phyloP scores from a whole-genome alignment of 2,113 vertebrate species.

The Gallinago paraguaiae region DNA sequence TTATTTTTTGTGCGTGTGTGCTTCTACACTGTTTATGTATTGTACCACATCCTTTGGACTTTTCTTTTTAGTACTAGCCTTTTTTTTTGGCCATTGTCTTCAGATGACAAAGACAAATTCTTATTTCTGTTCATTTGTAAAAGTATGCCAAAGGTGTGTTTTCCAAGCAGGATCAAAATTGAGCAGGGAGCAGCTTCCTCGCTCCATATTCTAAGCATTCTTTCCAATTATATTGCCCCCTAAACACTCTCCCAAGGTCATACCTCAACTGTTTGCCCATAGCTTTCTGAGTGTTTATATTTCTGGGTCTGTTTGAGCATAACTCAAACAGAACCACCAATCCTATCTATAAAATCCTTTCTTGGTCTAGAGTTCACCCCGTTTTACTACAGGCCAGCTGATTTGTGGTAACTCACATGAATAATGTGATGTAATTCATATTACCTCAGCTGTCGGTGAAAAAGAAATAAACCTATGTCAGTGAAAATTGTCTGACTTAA shows the following conservation, averaged over 20 bases:
- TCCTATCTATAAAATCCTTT: background rate
- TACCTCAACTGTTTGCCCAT: background rate
- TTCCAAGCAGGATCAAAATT: background rate
- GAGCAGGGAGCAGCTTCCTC: background rate
- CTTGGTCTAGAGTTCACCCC: background rate
- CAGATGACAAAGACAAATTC: background rate
- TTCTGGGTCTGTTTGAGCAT: background rate
- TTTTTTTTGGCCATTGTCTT: background rate
- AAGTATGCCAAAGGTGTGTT: background rate
- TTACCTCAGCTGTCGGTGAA: background rate
- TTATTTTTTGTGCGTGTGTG: no score
- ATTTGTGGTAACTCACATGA: background rate
- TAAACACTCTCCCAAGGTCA: background rate
- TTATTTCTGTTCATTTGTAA: background rate
- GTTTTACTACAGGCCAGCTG: background rate
- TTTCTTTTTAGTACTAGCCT: background rate
- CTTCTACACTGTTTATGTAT: background rate
- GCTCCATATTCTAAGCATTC: background rate
- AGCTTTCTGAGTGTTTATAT: background rate
- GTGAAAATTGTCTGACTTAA: background rate
- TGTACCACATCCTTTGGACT: background rate
- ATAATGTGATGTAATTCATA: background rate
- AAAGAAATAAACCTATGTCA: background rate
- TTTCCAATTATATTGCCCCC: background rate
- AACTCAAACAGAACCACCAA: conserved; percentile 1